Base-by-base conservation (phyloP, 2,888 invertebrate species). In the Lapara coniferarum region DNA sequence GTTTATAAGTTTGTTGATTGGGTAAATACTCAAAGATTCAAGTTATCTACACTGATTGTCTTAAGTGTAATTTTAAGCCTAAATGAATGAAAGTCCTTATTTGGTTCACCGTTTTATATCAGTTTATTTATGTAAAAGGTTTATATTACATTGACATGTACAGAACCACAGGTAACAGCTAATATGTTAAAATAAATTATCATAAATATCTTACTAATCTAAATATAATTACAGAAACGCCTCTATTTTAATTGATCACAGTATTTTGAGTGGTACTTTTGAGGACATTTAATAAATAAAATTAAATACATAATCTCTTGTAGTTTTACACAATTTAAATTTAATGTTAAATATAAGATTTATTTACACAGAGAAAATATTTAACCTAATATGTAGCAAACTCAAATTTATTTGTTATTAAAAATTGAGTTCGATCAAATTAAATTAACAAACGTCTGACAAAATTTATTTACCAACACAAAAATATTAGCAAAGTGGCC, bases 251-350 rank as follows among this genome's bases (percentile, higher is more conserved):
- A 2, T 46, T 49, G 49, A 63, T 63, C 63, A 63, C 63, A 63
- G 63, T 63, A 10, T 16, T 49, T 46, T 63, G 59, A 63, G 63
- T 63, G 63, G 63, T 63, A 49, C 13, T 56, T 56, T 19, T 25
- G 6, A 46, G 16, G 53, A n/a, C 10, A 55, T 53, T 53, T 46
- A 46, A 46, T 8, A 55, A 10, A 16, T 3, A 55, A 10, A 16
- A 19, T 19, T 10, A 19, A 10, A 55, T 55, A 55, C 10, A 7
- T n/a, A 16, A n/a, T 16, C 53, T 53, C n/a, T n/a, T 6, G n/a
- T 1, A 53, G n/a, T 7, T 16, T 16, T 53, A 16, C 8, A 16
- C 19, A 55, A 19, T 55, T 19, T 19, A 12, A 55, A 19, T 10
- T 51, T 51, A 51, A 12, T 51, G 13, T 51, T 46, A 10, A 46